phyloP scores from a whole-genome alignment of 2,888 invertebrate genomes.

The Rhogogaster chlorosoma region DNA sequence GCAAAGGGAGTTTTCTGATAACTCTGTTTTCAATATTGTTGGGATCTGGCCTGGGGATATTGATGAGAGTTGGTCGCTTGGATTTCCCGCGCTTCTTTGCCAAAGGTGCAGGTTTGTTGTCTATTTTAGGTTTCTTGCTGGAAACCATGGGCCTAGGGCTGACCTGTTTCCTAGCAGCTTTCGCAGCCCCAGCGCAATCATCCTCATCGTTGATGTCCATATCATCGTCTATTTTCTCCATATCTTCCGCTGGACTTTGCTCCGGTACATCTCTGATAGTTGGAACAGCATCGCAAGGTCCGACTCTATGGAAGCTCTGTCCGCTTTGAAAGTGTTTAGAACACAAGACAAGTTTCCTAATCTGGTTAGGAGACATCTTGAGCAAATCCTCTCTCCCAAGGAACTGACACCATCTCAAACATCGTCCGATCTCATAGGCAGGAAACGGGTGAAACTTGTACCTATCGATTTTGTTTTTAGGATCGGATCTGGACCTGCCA shows the following conservation, averaged over 20 bases:
- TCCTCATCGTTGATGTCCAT: constrained; percentile 34
- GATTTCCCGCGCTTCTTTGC: constrained; percentile 75
- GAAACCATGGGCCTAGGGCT: constrained; percentile 70
- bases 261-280: constrained; percentile 69
- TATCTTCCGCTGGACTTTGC: constrained; percentile 32
- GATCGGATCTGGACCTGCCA: constrained; percentile 71
- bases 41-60: constrained; percentile 71
- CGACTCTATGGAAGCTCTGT: constrained; percentile 72
- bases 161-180: constrained; percentile 58
- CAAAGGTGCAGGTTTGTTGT: constrained; percentile 74
- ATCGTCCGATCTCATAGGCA: constrained; percentile 75
- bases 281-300: constrained; percentile 74
- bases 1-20: constrained; percentile 71
- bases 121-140: constrained; percentile 75
- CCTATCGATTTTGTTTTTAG: constrained; percentile 71
- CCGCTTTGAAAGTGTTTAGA: constrained; percentile 74
- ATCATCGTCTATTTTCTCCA: constrained; percentile 46
- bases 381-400: constrained; percentile 73
- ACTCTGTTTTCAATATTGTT: constrained; percentile 67
- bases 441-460: constrained; percentile 76
- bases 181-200: constrained; percentile 36
- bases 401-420: constrained; percentile 75
- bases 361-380: constrained; percentile 76
- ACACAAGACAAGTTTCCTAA: constrained; percentile 73
- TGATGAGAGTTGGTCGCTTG: constrained; percentile 72